These are phyloP conservation scores for Calycopis cecrops DNA, from an alignment of 1,140 invertebrate species.

Conservation along the genomic window DNA sequence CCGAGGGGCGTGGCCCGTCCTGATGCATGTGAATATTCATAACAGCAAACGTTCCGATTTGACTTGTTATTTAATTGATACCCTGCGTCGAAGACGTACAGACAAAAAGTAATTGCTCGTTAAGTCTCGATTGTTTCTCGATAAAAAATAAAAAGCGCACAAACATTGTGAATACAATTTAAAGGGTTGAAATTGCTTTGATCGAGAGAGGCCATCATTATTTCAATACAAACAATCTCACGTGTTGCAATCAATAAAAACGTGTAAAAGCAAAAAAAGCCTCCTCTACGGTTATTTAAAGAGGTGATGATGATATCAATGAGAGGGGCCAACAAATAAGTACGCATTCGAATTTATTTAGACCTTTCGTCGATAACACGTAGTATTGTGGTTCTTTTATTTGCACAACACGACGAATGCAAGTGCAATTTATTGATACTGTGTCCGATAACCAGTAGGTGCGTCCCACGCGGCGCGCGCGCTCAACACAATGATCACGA, in stretches of 20 bases:
- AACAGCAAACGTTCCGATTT: constrained; percentile 38
- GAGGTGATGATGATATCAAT: constrained; percentile 61
- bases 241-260: not conserved
- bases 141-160: constrained; percentile 53
- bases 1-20: constrained; percentile 27
- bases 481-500: constrained; percentile 39
- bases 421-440: constrained; percentile 71
- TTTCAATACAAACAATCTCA: not conserved
- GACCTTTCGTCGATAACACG: constrained; percentile 64
- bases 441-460: constrained; percentile 66
- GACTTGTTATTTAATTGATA: constrained; percentile 61
- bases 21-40: constrained; percentile 59
- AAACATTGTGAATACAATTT: constrained; percentile 38
- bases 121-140: constrained; percentile 66
- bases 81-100: constrained; percentile 41
- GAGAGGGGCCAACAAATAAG: constrained; percentile 57
- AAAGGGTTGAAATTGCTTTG: constrained; percentile 38
- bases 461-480: constrained; percentile 53
- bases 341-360: constrained; percentile 67
- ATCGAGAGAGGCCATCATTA: not conserved
- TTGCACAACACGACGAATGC: constrained; percentile 59
- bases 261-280: not conserved
- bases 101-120: constrained; percentile 68
- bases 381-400: constrained; percentile 57
- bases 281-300: constrained; percentile 22